Base-by-base conservation (phyloP, 2,888 invertebrate genomes). In the Chloroclysta siterata region DNA sequence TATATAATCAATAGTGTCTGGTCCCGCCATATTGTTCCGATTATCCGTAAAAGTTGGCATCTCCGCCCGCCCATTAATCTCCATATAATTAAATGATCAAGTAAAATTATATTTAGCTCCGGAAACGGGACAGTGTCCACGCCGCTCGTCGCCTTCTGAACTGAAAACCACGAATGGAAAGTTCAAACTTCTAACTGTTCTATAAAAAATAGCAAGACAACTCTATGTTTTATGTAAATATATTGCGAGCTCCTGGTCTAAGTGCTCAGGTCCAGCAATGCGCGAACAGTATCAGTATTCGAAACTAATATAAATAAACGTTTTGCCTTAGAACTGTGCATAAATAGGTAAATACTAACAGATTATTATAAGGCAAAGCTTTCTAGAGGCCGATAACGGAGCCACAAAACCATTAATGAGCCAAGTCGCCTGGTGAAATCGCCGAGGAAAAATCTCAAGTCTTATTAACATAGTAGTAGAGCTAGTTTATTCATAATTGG, bases 21-120 rank as follows among this genome's bases (percentile, higher is more conserved):
- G 56, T 63, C 65, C 67, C 66, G 69, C 68, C 69, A 71, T 72
- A 71, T 68, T 68, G 69, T 85, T 81, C 80, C 83, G 82, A 87
- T 86, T 89, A 87, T 85, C 88, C 85, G 84, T 80, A 73, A 83
- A 87, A 81, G 87, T 87, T 88, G 88, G 87, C 90, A 86, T 89
- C 85, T 79, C 80, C 81, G 78, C 81, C 81, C 79, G 82, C 81
- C 85, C 85, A 91, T 92, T 91, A 89, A 92, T 92, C 91, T 91
- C 87, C 86, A 90, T 90, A 90, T 91, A 92, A 91, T 91, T 89
- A 92, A 90, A 92, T 90, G 90, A 91, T 91, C 90, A 90, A 92
- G 89, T 87, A 85, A 92, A 88, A 87, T 87, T 92, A 91, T 90
- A 90, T 92, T 90, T 92, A 91, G 90, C 89, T 72, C 80, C 84